Conservation (phyloP, 2,113 vertebrate genomes). For the Psephotus haematonotus region DNA sequence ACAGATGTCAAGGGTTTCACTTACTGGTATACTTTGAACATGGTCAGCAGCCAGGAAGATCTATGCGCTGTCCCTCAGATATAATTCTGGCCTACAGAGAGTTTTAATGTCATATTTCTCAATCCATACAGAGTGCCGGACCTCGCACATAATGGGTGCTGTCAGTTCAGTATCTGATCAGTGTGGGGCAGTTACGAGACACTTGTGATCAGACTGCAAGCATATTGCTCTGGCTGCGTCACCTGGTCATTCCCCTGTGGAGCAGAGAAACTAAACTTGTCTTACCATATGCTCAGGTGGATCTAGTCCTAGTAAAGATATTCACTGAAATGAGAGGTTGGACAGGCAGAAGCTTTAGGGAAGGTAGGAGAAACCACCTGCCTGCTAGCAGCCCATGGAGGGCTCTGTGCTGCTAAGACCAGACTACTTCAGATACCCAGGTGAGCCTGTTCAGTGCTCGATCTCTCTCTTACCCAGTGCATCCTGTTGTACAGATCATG, state of each 20-base stretch:
- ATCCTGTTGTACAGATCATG: neutral
- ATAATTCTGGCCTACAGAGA: neutral
- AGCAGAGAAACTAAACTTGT: neutral
- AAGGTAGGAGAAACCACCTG: neutral
- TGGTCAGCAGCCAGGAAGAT: neutral
- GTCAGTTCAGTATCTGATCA: neutral
- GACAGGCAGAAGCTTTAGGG: neutral
- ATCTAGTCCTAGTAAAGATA: neutral
- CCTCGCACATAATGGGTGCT: accelerated
- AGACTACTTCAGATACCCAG: neutral
- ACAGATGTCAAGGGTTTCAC: neutral
- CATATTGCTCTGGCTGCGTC: neutral
- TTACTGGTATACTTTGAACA: neutral
- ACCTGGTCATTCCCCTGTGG: neutral
- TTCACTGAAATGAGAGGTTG: neutral
- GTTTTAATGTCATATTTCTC: neutral
- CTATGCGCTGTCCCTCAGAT: neutral
- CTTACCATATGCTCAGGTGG: neutral
- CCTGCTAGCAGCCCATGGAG: neutral
- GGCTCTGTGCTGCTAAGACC: neutral
- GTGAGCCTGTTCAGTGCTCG: neutral
- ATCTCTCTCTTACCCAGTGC: neutral
- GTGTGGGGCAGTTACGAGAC: accelerated
- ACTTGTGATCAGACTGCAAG: neutral
- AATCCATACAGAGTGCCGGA: neutral